These are phyloP conservation scores for Hirtodrosophila histrioides DNA, from an alignment of 2,888 invertebrate species.

Conservation along the genomic window DNA sequence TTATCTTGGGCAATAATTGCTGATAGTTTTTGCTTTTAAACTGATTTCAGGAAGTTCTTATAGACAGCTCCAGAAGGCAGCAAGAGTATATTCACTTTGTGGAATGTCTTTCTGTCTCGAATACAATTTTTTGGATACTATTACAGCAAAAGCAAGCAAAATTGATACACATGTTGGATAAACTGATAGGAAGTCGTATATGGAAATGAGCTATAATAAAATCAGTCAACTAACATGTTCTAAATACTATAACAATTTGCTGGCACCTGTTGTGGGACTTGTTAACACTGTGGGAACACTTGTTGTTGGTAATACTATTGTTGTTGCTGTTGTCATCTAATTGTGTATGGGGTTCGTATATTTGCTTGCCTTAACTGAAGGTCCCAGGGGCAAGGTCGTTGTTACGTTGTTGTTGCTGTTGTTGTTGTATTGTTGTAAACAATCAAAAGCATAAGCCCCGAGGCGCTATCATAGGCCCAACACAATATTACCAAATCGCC, in stretches of 20 bases:
- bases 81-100: no score
- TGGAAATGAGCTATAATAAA: not conserved
- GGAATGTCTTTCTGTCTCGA: no score
- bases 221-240: constrained; percentile 3
- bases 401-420: constrained; percentile 7
- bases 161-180: no score
- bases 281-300: constrained; percentile 21
- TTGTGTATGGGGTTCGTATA: constrained; percentile 27
- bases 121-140: no score
- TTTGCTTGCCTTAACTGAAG: constrained; percentile 30
- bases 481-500: constrained; percentile 16
- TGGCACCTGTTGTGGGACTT: constrained; percentile 1
- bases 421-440: constrained; percentile 5
- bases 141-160: no score
- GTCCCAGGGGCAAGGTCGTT: constrained; percentile 33
- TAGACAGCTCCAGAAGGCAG: no score
- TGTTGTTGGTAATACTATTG: constrained; percentile 3
- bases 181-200: constrained; percentile 12
- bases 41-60: no score
- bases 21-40: no score
- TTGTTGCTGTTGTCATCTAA: constrained; percentile 23
- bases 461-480: constrained; percentile 8
- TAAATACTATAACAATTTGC: constrained; percentile 2
- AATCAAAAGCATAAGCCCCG: constrained; percentile 11
- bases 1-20: no score